phyloP scores from a whole-genome alignment of 2,888 invertebrate species.

The Ectemnius lituratus region DNA sequence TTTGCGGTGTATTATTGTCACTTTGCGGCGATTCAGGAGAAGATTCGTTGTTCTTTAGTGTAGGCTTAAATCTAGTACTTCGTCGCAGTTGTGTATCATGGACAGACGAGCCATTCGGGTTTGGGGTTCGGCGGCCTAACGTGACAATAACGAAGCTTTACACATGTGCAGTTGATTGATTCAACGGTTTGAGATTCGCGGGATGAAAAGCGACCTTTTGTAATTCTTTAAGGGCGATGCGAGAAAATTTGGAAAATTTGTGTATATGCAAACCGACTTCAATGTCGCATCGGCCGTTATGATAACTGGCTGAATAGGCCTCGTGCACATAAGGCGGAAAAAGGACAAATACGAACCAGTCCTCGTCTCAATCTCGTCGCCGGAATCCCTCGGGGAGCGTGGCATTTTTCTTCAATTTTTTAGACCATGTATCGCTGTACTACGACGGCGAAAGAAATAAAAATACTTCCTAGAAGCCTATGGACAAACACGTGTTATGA shows the following conservation, averaged over 20 bases:
- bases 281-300: slow-evolving; percentile 25
- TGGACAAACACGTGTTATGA: slow-evolving; percentile 40
- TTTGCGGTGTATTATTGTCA: slow-evolving; percentile 35
- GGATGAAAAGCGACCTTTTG: neutral
- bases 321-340: slow-evolving; percentile 32
- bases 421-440: slow-evolving; percentile 17
- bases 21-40: slow-evolving; percentile 58
- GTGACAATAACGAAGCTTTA: slow-evolving; percentile 8
- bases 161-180: slow-evolving; percentile 5
- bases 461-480: neutral
- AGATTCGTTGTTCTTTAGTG: slow-evolving; percentile 43
- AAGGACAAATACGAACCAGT: slow-evolving; percentile 53
- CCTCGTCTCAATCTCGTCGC: slow-evolving; percentile 58
- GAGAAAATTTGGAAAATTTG: neutral
- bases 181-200: neutral
- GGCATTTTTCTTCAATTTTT: slow-evolving; percentile 50
- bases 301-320: slow-evolving; percentile 11
- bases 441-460: slow-evolving; percentile 4
- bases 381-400: slow-evolving; percentile 57
- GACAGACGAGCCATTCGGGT: slow-evolving; percentile 11
- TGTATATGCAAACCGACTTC: neutral
- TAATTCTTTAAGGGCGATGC: neutral
- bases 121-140: slow-evolving; percentile 54
- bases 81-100: slow-evolving; percentile 65
- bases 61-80: slow-evolving; percentile 58